phyloP scores from a whole-genome alignment of 2,113 vertebrate genomes.

The Tympanuchus pallidicinctus region DNA sequence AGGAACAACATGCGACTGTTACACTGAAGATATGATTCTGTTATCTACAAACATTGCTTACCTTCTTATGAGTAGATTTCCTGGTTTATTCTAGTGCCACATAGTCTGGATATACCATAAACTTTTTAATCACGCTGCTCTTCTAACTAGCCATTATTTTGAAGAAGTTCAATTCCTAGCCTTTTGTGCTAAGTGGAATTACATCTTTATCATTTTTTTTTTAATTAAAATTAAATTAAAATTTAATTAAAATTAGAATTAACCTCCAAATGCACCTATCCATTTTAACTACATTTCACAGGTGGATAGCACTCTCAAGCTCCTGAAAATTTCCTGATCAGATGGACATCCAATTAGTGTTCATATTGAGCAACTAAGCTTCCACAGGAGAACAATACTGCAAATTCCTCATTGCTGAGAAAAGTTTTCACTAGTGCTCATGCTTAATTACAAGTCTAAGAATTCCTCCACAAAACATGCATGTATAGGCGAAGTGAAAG shows the following conservation, averaged over 20 bases:
- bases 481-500: neutral
- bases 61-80: neutral
- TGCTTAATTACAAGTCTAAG: neutral
- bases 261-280: neutral
- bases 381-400: neutral
- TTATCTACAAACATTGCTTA: neutral
- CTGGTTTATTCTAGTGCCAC: neutral
- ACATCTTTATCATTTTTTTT: neutral
- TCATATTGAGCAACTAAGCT: neutral
- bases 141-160: neutral
- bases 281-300: conserved; percentile 1
- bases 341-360: neutral
- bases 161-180: neutral
- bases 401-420: neutral
- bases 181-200: neutral
- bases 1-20: neutral
- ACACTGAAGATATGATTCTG: neutral
- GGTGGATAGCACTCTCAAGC: neutral
- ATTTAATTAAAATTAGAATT: neutral
- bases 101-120: neutral
- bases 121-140: neutral
- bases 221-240: too few species aligned
- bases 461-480: neutral
- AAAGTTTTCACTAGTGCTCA: neutral
- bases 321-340: neutral